phyloP scores from a whole-genome alignment of 1,140 invertebrate species.

The Drosophila seguyi region DNA sequence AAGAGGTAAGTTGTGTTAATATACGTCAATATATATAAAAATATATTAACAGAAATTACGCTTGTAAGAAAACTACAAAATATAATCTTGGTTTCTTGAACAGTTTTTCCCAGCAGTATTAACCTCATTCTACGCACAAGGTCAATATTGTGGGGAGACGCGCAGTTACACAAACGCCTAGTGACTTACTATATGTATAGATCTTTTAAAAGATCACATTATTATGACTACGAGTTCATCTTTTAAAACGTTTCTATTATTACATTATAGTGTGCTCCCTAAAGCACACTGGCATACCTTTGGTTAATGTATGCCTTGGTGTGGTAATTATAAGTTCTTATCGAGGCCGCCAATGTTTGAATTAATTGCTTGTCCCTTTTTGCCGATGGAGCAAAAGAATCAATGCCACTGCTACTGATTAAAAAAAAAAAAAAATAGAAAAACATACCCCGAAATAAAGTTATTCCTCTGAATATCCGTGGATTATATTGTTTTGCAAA shows the following conservation, averaged over 20 bases:
- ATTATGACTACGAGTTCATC: conserved; percentile 39
- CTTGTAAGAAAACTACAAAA: conserved; percentile 48
- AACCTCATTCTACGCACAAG: conserved; percentile 1
- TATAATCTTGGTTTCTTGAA: conserved; percentile 46
- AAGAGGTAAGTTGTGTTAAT: conserved; percentile 53
- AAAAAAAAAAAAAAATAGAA: background rate
- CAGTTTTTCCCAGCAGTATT: conserved; percentile 2
- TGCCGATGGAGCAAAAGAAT: conserved; percentile 66
- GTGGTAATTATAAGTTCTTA: conserved; percentile 87
- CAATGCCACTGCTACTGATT: conserved; percentile 65
- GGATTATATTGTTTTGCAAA: background rate
- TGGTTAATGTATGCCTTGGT: conserved; percentile 88
- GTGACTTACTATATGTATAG: conserved; percentile 36
- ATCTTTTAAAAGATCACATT: conserved; percentile 26
- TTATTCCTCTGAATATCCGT: background rate
- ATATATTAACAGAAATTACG: conserved; percentile 54
- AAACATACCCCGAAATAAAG: background rate
- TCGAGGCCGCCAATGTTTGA: conserved; percentile 86
- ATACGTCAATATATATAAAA: conserved; percentile 43
- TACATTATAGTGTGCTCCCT: conserved; percentile 47
- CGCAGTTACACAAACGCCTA: conserved; percentile 42
- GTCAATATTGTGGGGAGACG: conserved; percentile 10
- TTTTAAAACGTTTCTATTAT: conserved; percentile 35
- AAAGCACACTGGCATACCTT: conserved; percentile 86
- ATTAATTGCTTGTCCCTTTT: conserved; percentile 86